A percentile compares a stretch with the other conserved stretches of the same genome.
Conservation (phyloP, 2,113 vertebrate genomes). For the Oxygymnocypris stewartii region DNA sequence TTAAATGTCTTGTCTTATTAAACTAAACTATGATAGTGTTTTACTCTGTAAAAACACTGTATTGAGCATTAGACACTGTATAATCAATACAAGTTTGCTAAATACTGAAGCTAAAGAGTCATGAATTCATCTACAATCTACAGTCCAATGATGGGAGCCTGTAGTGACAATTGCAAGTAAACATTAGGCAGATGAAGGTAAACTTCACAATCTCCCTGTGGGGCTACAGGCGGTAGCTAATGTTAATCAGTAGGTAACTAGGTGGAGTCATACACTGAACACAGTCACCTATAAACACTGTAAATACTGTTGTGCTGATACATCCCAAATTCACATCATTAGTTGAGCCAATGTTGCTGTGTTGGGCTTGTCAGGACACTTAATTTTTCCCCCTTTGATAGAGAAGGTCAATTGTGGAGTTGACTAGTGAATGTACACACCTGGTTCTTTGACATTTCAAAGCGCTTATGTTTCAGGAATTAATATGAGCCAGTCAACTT, state of each 20-base stretch:
- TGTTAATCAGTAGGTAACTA: not conserved
- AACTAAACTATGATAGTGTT: not conserved
- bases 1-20: not conserved
- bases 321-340: not conserved
- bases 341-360: not conserved
- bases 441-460: not conserved
- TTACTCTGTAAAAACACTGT: not conserved
- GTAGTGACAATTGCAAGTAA: not conserved
- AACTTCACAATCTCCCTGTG: not conserved
- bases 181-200: not conserved
- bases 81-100: not conserved
- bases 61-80: not conserved
- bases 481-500: not conserved
- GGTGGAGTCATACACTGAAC: not conserved
- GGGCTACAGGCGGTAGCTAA: not conserved
- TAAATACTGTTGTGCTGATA: not conserved
- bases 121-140: not conserved
- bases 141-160: not conserved
- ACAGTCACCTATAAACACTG: not conserved
- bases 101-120: not conserved
- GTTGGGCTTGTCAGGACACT: not conserved
- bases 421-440: conserved; percentile 1
- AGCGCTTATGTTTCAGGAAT: not conserved
- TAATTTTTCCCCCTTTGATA: not conserved
- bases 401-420: not conserved